These are phyloP conservation scores for Scophthalmus maximus DNA, from an alignment of 2,113 vertebrate genomes.

Conservation along the genomic window DNA sequence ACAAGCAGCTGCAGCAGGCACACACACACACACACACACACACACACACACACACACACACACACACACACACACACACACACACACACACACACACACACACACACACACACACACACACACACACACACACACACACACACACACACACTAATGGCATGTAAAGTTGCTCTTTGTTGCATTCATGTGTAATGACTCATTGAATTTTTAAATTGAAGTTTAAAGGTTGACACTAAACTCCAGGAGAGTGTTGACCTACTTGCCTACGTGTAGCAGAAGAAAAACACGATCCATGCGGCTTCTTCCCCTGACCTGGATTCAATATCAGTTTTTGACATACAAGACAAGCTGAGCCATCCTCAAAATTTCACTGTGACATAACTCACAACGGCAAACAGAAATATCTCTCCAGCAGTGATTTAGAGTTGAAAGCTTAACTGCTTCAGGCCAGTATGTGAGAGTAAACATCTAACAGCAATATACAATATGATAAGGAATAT, in stretches of 20 bases:
- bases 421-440: not conserved
- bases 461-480: no score
- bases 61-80: no score
- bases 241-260: slow-evolving; percentile 8
- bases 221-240: not conserved
- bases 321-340: slow-evolving; percentile 18
- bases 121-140: not conserved
- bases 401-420: slow-evolving; percentile 6
- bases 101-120: slow-evolving; percentile 19
- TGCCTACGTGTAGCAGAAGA: slow-evolving; percentile 9
- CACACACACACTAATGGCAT: no score
- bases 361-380: slow-evolving; percentile 6
- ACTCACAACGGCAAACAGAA: not conserved
- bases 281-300: not conserved
- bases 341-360: slow-evolving; percentile 23
- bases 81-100: not conserved
- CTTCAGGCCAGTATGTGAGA: no score
- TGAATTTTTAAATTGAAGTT: not conserved
- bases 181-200: not conserved
- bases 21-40: slow-evolving; percentile 11
- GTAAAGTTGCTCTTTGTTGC: no score
- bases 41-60: slow-evolving; percentile 15
- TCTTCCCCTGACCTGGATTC: slow-evolving; percentile 28
- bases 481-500: no score
- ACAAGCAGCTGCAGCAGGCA: slow-evolving; percentile 31